Conservation (phyloP, 2,113 vertebrate species). For the Ramphastos sulfuratus region DNA sequence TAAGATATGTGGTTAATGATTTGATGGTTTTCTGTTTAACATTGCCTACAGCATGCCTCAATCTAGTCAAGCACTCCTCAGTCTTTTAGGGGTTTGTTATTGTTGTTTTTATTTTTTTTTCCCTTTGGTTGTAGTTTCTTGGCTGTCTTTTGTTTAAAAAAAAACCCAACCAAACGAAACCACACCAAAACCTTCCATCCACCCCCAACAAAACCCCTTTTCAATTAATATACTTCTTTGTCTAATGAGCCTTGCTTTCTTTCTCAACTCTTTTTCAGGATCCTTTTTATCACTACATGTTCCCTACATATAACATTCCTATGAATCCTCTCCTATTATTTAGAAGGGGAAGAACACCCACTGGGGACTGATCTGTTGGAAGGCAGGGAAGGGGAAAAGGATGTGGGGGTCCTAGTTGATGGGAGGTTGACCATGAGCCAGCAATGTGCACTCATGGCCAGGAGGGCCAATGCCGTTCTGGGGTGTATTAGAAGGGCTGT, state of each 20-base stretch:
- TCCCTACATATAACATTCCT: neutral
- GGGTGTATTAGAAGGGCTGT: too few species aligned
- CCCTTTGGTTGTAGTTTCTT: too few species aligned
- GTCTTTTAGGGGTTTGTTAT: neutral
- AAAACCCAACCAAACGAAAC: neutral
- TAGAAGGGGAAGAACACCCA: neutral
- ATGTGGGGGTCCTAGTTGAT: too few species aligned
- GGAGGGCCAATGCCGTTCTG: too few species aligned
- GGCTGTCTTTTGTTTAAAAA: neutral
- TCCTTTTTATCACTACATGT: neutral
- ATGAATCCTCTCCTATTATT: neutral
- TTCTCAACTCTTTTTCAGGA: neutral
- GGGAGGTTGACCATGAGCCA: too few species aligned
- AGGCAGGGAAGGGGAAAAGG: too few species aligned
- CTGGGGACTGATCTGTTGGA: too few species aligned
- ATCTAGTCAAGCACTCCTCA: neutral
- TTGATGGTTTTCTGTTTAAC: neutral
- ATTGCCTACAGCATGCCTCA: neutral
- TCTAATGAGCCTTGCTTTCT: neutral
- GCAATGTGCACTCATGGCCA: too few species aligned
- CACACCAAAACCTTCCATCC: neutral
- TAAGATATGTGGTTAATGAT: fast-evolving
- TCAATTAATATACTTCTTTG: neutral
- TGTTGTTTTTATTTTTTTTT: too few species aligned
- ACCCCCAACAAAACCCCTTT: neutral